phyloP scores from a whole-genome alignment of 2,113 vertebrate species.

The Acrocephalus kingi region DNA sequence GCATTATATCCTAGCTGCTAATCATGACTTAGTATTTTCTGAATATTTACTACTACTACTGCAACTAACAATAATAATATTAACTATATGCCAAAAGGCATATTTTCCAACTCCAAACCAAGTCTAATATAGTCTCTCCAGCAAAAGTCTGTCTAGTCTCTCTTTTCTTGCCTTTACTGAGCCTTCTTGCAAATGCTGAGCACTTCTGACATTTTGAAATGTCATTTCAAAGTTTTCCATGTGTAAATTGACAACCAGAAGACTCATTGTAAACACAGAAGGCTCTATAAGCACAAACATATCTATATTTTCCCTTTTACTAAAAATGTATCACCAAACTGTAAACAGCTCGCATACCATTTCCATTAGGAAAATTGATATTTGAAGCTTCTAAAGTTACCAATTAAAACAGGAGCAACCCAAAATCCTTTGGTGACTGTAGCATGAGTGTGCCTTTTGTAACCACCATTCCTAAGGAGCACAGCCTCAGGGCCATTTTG shows the following conservation, averaged over 20 bases:
- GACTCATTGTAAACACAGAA: not conserved
- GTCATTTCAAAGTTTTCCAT: conserved; percentile 9
- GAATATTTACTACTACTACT: not conserved
- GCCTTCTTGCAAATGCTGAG: not conserved
- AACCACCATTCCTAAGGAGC: not conserved
- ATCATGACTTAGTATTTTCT: not conserved
- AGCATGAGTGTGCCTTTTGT: not conserved
- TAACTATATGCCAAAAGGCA: not conserved
- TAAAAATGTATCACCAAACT: not conserved
- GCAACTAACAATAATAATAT: not conserved
- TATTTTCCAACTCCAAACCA: not conserved
- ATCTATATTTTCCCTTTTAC: not conserved
- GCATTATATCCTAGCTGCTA: not conserved
- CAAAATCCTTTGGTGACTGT: not conserved
- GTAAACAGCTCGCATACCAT: not conserved
- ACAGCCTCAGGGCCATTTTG: rapidly evolving
- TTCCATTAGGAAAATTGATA: not conserved
- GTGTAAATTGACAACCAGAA: not conserved
- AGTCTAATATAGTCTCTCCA: not conserved
- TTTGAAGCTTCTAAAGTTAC: not conserved
- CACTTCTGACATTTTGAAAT: not conserved
- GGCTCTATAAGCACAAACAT: not conserved
- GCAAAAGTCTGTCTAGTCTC: not conserved
- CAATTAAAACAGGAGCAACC: not conserved
- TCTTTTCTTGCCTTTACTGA: not conserved